Evolutionary conservation across 2,797 vertebrate genomes (phyloP).

Genomic region (Epinephelus malabaricus): DNA sequence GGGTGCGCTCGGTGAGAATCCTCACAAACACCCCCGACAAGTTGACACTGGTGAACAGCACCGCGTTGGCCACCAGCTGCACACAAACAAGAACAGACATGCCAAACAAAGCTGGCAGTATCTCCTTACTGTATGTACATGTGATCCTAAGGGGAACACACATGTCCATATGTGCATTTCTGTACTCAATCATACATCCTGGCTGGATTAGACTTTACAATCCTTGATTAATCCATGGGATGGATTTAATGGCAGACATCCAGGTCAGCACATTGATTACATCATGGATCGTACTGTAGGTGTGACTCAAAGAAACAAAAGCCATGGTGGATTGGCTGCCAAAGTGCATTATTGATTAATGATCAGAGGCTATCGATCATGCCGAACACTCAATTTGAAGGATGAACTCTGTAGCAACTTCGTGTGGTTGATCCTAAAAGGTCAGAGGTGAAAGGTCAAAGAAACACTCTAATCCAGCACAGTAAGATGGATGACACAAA

Average conservation of each 20-base stretch:
- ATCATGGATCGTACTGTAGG: conserved; percentile 9
- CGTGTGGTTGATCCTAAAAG: conserved; percentile 20
- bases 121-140: conserved; percentile 3
- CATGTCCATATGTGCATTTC: conserved; percentile 32
- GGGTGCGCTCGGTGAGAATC: conserved; percentile 93
- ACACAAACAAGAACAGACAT: conserved; percentile 72
- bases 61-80: conserved; percentile 94
- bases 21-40: conserved; percentile 95
- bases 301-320: conserved; percentile 37
- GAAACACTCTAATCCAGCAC: conserved; percentile 25
- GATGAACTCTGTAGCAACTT: conserved; percentile 33
- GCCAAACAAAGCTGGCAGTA: conserved; percentile 33
- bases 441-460: conserved; percentile 60
- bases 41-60: conserved; percentile 96
- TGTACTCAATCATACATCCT: conserved; percentile 27
- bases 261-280: conserved; percentile 56
- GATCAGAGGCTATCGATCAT: conserved; percentile 47
- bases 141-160: conserved; percentile 19
- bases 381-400: conserved; percentile 46
- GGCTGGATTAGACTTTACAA: conserved; percentile 48
- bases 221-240: conserved; percentile 69
- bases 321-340: not conserved
- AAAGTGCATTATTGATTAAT: conserved; percentile 54
- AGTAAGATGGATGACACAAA: conserved; percentile 24
- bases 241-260: conserved; percentile 55